Base-by-base conservation (phyloP, 2,113 vertebrate species). In the Willisornis vidua region DNA sequence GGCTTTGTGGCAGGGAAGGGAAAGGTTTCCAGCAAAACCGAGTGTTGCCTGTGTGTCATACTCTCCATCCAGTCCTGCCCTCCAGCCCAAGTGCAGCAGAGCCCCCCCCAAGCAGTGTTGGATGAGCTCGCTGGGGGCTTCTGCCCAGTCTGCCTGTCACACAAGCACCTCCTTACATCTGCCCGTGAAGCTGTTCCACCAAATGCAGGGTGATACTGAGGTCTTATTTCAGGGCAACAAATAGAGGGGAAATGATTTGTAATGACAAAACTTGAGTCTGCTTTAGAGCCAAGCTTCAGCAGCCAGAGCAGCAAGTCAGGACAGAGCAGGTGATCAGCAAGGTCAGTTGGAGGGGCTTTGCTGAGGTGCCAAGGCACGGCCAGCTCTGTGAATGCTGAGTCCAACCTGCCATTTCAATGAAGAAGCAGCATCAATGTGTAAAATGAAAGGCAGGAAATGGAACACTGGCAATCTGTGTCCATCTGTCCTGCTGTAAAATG, bases 211-310 rank as follows among this genome's bases (percentile, higher is more conserved):
- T 71, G 97, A 97, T 95, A 82, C 90, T 1, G 46, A 91, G 95
- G 97, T 97, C 96, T 97, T 62, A 35, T 96, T 96, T 97, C 96
- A 97, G 93, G 93, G 91, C 80, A 94, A 11, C 87, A 82, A 97
- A 78, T 24, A 73, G 86, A 97, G 82, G 93, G 91, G 94, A 98
- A 96, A 78, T 55, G 63, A 86, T 96, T 97, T 89, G 85, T 97
- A 98, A 97, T 96, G 89, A 80, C 78, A 93, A 74, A 93, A 73
- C 96, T n/a, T 28, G 95, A 97, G 87, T 97, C 93, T 89, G 62
- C 86, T 94, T 94, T 55, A 14, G 66, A 80, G 88, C 93, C 92
- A 89, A 94, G 90, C 87, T 94, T 91, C 35, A 3, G 48, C 71
- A 73, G 93, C 95, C 89, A 13, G 28, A 93, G 92, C 89, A 39